Conservation (phyloP, 2,797 vertebrate genomes). For the Microctenopoma lineatum region DNA sequence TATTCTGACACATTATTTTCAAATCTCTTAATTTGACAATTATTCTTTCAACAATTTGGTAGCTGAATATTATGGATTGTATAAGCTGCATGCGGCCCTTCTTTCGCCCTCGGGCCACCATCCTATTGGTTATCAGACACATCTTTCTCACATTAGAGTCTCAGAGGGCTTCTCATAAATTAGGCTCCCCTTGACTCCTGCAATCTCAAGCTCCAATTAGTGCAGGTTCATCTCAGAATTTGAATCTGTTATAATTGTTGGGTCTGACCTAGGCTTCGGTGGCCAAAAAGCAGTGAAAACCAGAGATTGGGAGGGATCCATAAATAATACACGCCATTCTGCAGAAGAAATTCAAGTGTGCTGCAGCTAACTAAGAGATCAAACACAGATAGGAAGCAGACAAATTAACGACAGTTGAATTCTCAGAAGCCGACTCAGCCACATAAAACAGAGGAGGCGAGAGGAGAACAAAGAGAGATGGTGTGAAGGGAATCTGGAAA, state of each 20-base stretch:
- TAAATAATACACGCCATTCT: slow-evolving; percentile 54
- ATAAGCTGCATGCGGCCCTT: slow-evolving; percentile 2
- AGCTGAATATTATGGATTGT: background rate
- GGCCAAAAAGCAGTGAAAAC: slow-evolving; percentile 18
- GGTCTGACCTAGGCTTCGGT: slow-evolving; percentile 62
- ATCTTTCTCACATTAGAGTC: background rate
- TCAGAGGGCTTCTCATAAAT: slow-evolving; percentile 10
- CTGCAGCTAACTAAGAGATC: slow-evolving; percentile 69
- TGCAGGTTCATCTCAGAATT: slow-evolving; percentile 17
- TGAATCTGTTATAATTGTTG: slow-evolving; percentile 23
- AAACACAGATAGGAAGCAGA: slow-evolving; percentile 67
- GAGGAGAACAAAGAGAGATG: slow-evolving; percentile 46
- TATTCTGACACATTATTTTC: background rate
- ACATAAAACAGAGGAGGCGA: slow-evolving; percentile 45
- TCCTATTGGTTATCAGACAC: slow-evolving; percentile 3
- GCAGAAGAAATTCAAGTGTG: slow-evolving; percentile 58
- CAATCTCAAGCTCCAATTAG: slow-evolving; percentile 34
- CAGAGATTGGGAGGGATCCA: slow-evolving; percentile 38
- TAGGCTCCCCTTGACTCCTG: slow-evolving; percentile 10
- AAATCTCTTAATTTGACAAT: background rate
- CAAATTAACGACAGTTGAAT: slow-evolving; percentile 60
- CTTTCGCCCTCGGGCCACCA: slow-evolving; percentile 2
- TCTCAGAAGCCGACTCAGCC: slow-evolving; percentile 55
- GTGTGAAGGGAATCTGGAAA: slow-evolving; percentile 71
- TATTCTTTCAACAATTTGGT: background rate